Evolutionary conservation across 2,113 vertebrate genomes (phyloP).

Genomic region (Anarhynchus alexandrinus): DNA sequence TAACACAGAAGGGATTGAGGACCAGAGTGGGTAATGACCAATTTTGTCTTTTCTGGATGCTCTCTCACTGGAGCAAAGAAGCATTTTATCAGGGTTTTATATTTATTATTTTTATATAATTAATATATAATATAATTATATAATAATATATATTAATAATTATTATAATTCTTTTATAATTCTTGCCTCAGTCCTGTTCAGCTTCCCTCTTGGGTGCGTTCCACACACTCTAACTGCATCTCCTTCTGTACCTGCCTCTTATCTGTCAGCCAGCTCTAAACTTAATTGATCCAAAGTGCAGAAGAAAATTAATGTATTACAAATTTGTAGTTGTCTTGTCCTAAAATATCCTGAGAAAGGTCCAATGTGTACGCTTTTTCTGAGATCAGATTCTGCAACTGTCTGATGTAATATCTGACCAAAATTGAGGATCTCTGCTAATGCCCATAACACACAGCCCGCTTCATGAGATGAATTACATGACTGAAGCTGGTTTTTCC

Average conservation of each 20-base stretch:
- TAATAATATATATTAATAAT: no score
- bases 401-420: neutral
- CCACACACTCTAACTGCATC: neutral
- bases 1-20: neutral
- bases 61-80: neutral
- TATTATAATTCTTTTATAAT: neutral
- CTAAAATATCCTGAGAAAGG: neutral
- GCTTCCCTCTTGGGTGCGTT: neutral
- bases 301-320: neutral
- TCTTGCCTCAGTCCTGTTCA: neutral
- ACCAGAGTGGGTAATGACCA: neutral
- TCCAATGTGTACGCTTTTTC: neutral
- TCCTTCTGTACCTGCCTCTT: neutral
- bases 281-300: neutral
- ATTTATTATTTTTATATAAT: no score
- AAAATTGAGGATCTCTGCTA: neutral
- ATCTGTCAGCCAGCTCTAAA: neutral
- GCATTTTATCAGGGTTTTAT: neutral
- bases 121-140: no score
- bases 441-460: neutral
- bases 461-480: neutral
- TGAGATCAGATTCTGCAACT: neutral
- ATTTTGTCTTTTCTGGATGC: neutral
- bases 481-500: accelerated
- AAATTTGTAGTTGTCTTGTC: neutral